Evolutionary conservation across 2,113 vertebrate species (phyloP), one percentile per base, ranked within the genome.

Genomic region (Buteo buteo): DNA sequence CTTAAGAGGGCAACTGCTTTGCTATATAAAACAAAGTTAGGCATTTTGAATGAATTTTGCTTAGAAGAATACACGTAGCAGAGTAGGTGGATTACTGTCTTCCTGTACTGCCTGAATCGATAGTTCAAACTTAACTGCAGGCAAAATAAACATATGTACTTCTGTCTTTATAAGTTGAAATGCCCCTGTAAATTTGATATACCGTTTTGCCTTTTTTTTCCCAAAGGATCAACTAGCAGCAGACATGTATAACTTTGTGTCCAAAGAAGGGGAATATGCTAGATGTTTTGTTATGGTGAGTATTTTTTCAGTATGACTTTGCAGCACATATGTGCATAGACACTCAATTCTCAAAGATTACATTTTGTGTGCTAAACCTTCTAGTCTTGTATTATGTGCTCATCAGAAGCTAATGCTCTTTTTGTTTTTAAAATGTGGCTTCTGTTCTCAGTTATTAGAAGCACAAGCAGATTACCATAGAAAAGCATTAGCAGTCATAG

Each of bases 381-480:
- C 93, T 93, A 93, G 89, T 97, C 86, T 96, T 98, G 90, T 96
- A 81, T 93, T 96, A 74, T 98, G 92, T 95, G 90, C 94, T 97
- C 96, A 94, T 96, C 95, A 93, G 69, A 97, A 95, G 98, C 97
- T 98, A 98, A 98, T 97, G 74, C 94, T 88, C 95, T 97, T 97
- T 97, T 97, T 97, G 96, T 97, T 98, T 98, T 96, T 97, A 98
- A 97, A 98, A 98, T 99, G 94, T 99, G 97, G 98, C 91, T 98
- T 98, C 97, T 99, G 98, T 99, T 98, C 98, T 97, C 97, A 99
- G 99, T 99, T 99, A 98, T 99, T 99, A 98, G 99, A 99, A 98
- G 99, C 99, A 97, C 99, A 99, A 98, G 99, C 99, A 96, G 99
- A 99, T 98, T 99, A 99, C 98, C 99, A 99, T 98, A 99, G 99